These are phyloP conservation scores for Tetrapedia diversipes DNA, from an alignment of 2,888 invertebrate genomes.

Conservation along the genomic window DNA sequence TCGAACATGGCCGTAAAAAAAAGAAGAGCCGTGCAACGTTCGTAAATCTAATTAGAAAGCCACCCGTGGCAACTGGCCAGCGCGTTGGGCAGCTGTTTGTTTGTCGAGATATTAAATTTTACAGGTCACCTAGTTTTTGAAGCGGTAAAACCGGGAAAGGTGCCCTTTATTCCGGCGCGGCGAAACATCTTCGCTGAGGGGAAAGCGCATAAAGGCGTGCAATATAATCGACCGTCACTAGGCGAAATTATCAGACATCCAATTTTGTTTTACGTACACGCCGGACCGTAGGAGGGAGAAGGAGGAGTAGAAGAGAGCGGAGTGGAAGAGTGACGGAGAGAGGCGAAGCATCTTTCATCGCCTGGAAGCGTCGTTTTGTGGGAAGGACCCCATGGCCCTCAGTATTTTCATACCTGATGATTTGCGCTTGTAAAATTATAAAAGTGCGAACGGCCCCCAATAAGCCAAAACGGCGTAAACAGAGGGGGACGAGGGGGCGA, in stretches of 20 bases:
- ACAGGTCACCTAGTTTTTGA: conserved; percentile 14
- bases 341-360: background rate
- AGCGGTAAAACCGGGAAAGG: background rate
- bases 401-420: conserved; percentile 71
- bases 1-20: background rate
- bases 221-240: conserved; percentile 26
- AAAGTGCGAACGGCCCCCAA: conserved; percentile 52
- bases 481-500: too few species aligned
- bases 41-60: conserved; percentile 16
- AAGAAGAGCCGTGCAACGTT: background rate
- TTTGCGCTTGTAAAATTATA: conserved; percentile 73
- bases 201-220: conserved; percentile 13
- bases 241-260: conserved; percentile 21
- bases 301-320: background rate
- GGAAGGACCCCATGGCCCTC: conserved; percentile 2
- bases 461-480: too few species aligned
- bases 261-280: conserved; percentile 25
- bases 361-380: background rate
- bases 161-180: background rate
- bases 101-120: conserved; percentile 12
- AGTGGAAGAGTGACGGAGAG: background rate
- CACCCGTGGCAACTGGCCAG: too few species aligned
- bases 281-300: background rate
- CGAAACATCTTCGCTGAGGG: background rate
- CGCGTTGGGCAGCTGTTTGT: background rate